Conservation (phyloP, 2,888 invertebrate genomes). For the Calliopum simillimum region DNA sequence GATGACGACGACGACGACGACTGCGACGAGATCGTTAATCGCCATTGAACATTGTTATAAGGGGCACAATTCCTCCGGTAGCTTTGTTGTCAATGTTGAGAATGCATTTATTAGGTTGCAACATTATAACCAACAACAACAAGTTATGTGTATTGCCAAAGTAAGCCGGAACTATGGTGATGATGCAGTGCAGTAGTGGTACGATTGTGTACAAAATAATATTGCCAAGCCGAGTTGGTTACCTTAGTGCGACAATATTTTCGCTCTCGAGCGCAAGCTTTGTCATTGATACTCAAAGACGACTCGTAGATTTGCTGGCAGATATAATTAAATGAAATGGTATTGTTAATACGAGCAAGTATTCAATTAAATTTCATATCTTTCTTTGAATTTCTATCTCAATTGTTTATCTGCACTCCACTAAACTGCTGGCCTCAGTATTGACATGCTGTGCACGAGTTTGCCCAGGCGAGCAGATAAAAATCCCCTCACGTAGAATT, state of each 20-base stretch:
- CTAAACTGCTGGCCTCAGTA: not conserved
- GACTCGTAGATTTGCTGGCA: not conserved
- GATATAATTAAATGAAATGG: constrained; percentile 20
- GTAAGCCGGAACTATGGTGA: constrained; percentile 17
- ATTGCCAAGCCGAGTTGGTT: too few relatives aligned
- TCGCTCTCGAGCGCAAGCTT: not conserved
- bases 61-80: constrained; percentile 7
- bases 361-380: constrained; percentile 20
- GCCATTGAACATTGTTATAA: not conserved
- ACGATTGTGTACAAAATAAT: not conserved
- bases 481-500: too few relatives aligned
- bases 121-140: constrained; percentile 7
- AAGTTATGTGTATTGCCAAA: constrained; percentile 17
- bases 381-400: not conserved
- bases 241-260: constrained; percentile 20
- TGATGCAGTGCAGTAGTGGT: not conserved
- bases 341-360: not conserved
- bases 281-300: not conserved
- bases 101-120: constrained; percentile 21
- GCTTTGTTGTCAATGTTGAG: constrained; percentile 9
- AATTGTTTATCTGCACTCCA: not conserved
- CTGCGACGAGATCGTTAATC: constrained; percentile 14
- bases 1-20: not conserved
- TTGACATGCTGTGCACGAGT: constrained; percentile 27
- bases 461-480: too few relatives aligned